Conservation (phyloP, 1,140 invertebrate species). For the Dendrolimus kikuchii region DNA sequence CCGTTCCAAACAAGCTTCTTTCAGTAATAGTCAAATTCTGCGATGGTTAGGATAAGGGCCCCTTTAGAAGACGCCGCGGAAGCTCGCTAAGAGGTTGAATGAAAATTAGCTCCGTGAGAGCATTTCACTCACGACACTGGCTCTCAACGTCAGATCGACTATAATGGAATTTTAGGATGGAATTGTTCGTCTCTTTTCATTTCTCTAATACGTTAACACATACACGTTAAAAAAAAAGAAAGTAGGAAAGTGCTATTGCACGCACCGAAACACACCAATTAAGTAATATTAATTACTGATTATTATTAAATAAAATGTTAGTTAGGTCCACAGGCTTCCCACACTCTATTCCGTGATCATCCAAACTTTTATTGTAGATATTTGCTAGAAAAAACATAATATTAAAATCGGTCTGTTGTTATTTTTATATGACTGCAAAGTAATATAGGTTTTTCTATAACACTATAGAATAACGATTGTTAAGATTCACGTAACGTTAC, state of each 20-base stretch:
- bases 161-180: slow-evolving; percentile 6
- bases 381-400: slow-evolving; percentile 54
- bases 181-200: slow-evolving; percentile 5
- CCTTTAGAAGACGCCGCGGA: slow-evolving; percentile 14
- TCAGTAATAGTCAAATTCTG: too few relatives aligned
- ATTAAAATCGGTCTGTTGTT: slow-evolving; percentile 55
- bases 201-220: not conserved
- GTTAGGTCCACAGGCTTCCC: slow-evolving; percentile 60
- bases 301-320: slow-evolving; percentile 45
- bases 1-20: too few relatives aligned
- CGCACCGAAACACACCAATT: slow-evolving; percentile 67
- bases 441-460: slow-evolving; percentile 64
- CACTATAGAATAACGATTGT: slow-evolving; percentile 47
- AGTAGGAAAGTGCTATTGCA: slow-evolving; percentile 70
- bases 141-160: not conserved
- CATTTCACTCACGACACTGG: slow-evolving; percentile 1
- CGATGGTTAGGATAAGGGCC: too few relatives aligned
- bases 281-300: slow-evolving; percentile 37
- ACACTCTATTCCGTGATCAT: slow-evolving; percentile 50
- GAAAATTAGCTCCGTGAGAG: slow-evolving; percentile 29
- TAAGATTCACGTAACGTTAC: slow-evolving; percentile 31
- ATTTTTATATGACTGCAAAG: slow-evolving; percentile 70
- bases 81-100: slow-evolving; percentile 62
- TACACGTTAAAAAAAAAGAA: slow-evolving; percentile 24
- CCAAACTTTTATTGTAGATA: slow-evolving; percentile 63